Base-by-base conservation (phyloP, 2,113 vertebrate species). In the Eidolon helvum region DNA sequence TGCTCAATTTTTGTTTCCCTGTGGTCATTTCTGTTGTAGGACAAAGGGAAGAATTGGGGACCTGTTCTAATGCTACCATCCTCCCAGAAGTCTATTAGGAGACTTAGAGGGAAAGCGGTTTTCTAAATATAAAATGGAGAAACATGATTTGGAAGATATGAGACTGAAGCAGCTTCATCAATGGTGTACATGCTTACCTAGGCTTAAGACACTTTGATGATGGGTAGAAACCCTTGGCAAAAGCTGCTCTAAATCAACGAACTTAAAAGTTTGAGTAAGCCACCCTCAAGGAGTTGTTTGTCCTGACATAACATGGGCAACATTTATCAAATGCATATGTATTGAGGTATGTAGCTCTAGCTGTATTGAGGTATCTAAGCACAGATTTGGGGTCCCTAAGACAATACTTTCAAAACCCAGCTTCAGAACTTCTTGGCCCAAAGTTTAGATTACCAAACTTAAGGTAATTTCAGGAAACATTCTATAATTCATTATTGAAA, bases 81-180 rank as follows among this genome's bases (percentile, higher is more conserved):
- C 94, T 92, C 38, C 59, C 30, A 94, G 57, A 87, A 87, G 45
- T 93, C 40, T 95, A 22, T 91, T 94, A 92, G 28, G 30, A 91
- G 55, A 89, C 38, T 96, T 84, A 82, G 50, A 16, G 21, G 26
- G 24, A 79, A 91, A 85, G 38, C 80, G 78, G 9, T 72, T 88
- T 91, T 87, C n/a, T 95, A 82, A 94, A 96, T 93, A 84, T 66
- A 93, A 57, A 88, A 86, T 92, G 10, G 43, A 80, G 48, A 95
- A 95, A 28, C 38, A 72, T 85, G 35, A 96, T 89, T 90, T 85
- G 53, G 33, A 74, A 87, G 66, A 93, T 1, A 33, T 38, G 26
- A 85, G 22, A 68, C 68, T 65, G 79, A 85, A 69, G 18, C 35
- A 93, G 8, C 26, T 89, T 93, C 53, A 35, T 92, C 45, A 91